A percentile compares a stretch with the other conserved stretches of the same genome.
Evolutionary conservation across 2,113 vertebrate species (phyloP).

Genomic region (Corythornis vintsioides): DNA sequence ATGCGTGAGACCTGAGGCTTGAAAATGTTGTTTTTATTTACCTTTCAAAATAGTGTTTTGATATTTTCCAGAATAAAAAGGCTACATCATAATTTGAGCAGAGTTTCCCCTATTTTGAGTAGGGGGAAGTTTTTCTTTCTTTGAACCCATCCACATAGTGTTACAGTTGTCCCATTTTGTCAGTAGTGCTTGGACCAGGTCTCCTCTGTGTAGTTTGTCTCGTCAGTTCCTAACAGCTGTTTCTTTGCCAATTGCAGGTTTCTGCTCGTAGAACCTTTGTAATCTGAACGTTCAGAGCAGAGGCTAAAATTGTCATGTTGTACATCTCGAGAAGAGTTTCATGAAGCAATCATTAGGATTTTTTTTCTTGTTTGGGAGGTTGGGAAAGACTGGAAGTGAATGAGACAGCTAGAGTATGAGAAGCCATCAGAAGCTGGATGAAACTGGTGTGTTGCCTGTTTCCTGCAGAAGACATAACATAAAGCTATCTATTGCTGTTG

Average conservation of each 20-base stretch:
- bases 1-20: not conserved
- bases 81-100: not conserved
- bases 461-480: not conserved
- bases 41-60: not conserved
- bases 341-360: not conserved
- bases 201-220: not conserved
- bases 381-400: not conserved
- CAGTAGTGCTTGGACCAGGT: no score
- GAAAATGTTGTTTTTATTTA: not conserved
- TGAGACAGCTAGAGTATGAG: not conserved
- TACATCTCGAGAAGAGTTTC: not conserved
- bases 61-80: not conserved
- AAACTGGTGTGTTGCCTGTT: not conserved
- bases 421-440: not conserved
- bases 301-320: not conserved
- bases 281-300: not conserved
- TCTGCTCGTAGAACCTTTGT: not conserved
- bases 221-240: not conserved
- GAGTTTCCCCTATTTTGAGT: not conserved
- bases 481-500: not conserved
- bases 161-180: not conserved
- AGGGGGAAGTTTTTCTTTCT: accelerated
- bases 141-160: no score
- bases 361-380: not conserved
- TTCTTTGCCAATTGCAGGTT: not conserved